Conservation (phyloP, 2,113 vertebrate species). For the Oncorhynchus gorbuscha region DNA sequence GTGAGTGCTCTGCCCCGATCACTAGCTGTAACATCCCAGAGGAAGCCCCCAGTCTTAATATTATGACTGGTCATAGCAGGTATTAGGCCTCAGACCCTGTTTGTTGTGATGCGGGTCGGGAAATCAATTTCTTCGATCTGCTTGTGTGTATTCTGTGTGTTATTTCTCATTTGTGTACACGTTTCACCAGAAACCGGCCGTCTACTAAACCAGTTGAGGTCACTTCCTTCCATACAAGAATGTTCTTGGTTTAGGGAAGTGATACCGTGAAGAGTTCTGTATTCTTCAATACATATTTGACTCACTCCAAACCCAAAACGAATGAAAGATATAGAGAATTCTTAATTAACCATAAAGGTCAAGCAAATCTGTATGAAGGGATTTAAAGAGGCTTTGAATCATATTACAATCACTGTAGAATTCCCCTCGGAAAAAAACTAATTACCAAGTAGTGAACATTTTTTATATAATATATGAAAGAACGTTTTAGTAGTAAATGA, state of each 20-base stretch:
- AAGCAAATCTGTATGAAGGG: constrained; percentile 3
- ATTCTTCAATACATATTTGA: background rate
- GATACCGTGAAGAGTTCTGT: background rate
- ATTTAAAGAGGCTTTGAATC: constrained; percentile 3
- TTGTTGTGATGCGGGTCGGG: background rate
- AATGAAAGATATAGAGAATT: constrained; percentile 7
- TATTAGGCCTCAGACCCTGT: background rate
- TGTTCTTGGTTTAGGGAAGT: background rate
- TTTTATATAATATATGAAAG: constrained; percentile 9
- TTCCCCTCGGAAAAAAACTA: background rate
- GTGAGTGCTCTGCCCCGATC: background rate
- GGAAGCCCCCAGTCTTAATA: background rate
- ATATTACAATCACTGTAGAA: background rate
- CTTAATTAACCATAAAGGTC: constrained; percentile 14
- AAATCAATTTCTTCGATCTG: background rate
- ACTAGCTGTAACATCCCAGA: background rate
- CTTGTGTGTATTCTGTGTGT: background rate
- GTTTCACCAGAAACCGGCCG: background rate
- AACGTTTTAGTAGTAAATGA: background rate
- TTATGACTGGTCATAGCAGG: background rate
- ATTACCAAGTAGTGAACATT: background rate
- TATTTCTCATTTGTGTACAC: background rate
- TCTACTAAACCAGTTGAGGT: background rate
- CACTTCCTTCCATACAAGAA: background rate
- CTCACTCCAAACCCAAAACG: background rate